phyloP scores from a whole-genome alignment of 2,888 invertebrate species.

The Morpho achilles region DNA sequence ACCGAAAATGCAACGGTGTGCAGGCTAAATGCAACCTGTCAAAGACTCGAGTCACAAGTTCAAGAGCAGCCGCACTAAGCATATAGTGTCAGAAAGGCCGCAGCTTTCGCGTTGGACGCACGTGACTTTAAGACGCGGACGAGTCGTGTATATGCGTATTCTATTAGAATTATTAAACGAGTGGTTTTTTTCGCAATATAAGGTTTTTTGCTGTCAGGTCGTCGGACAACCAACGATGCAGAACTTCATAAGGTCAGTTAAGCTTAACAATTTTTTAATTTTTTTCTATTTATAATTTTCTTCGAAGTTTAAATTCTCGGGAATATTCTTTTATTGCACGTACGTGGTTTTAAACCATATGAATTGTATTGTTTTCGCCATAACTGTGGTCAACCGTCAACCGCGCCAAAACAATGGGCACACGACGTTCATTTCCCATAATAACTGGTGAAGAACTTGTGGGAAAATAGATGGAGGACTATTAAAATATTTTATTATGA shows the following conservation, averaged over 20 bases:
- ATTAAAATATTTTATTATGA: constrained; percentile 4
- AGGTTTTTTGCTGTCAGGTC: constrained; percentile 37
- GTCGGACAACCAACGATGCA: constrained; percentile 51
- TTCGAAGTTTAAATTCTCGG: not conserved
- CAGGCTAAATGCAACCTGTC: constrained; percentile 56
- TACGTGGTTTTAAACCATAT: constrained; percentile 11
- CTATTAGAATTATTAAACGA: constrained; percentile 37
- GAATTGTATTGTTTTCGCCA: constrained; percentile 14
- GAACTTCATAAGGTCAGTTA: constrained; percentile 63
- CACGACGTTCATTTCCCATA: constrained; percentile 24
- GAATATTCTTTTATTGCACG: constrained; percentile 6
- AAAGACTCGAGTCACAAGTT: constrained; percentile 54
- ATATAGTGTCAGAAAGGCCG: constrained; percentile 51
- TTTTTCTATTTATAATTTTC: constrained; percentile 8
- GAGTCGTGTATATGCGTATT: constrained; percentile 44
- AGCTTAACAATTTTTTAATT: constrained; percentile 11
- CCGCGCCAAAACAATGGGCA: constrained; percentile 26
- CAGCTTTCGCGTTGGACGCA: constrained; percentile 54
- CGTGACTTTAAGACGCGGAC: constrained; percentile 38
- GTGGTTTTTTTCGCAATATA: constrained; percentile 34
- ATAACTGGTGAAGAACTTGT: constrained; percentile 19
- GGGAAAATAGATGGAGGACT: constrained; percentile 20
- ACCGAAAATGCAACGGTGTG: constrained; percentile 58
- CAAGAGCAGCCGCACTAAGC: constrained; percentile 56
- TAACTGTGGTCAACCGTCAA: constrained; percentile 22